Base-by-base conservation (phyloP, 1,140 invertebrate genomes). In the Archivesica marissinica region DNA sequence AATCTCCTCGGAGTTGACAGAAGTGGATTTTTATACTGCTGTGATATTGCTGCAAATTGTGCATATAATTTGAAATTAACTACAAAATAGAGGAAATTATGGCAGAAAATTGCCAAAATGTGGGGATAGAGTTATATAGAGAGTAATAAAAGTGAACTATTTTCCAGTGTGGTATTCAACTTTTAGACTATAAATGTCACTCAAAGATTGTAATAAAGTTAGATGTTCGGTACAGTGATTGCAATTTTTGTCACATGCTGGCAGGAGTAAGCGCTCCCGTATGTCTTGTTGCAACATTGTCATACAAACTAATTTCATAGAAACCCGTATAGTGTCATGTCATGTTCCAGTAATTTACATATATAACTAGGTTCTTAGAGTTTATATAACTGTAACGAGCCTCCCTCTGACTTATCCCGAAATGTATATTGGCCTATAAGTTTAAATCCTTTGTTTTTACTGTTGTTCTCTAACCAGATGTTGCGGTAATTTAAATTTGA, bases 11-110 rank as follows among this genome's bases (percentile, higher is more conserved):
- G 50, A 7, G 28, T 30, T 44, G 44, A 30, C 38, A 47, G 15
- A n/a, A 28, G 44, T 72, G n/a, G 41, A 72, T 25, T 72, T 47
- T 72, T 72, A 47, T 47, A 52, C 15, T 25, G 66, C 38, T 41
- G 23, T 72, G 35, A 47, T 72, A 50, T 72, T 25, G 41, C 25
- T 30, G 39, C 68, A 33, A 72, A 72, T 72, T 72, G 68, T 72
- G 68, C 68, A 72, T 30, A 72, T 47, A 23, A 72, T 72, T 41
- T 47, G 68, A 72, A 72, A 72, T 47, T 72, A 30, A 47, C n/a
- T 41, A 47, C 17, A 9, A n/a, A 47, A 30, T n/a, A 23, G 11
- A 33, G 41, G 41, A 72, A 72, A 72, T 72, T 28, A n/a, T 72
- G 15, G 4, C 20, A 20, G 68, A 72, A 72, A 72, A 72, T 72